phyloP scores from a whole-genome alignment of 2,797 vertebrate species.

The Silurus lanzhouensis region DNA sequence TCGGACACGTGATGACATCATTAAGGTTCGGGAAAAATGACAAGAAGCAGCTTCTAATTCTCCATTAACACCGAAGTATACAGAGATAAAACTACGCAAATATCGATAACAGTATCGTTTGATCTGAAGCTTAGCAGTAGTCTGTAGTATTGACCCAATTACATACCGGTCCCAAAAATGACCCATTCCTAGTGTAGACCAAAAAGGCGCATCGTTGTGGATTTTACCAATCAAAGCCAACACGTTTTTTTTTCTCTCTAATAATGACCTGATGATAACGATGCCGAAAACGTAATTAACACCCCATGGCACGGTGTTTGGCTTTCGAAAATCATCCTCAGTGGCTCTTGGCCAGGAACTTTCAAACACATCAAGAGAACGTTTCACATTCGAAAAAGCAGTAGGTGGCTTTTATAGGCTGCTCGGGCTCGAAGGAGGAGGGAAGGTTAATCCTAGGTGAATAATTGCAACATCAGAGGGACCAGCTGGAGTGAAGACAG shows the following conservation, averaged over 20 bases:
- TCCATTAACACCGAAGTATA: no score
- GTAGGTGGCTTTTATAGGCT: constrained; percentile 17
- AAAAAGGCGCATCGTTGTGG: constrained; percentile 32
- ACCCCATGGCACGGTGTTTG: constrained; percentile 49
- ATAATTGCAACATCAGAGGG: constrained; percentile 42
- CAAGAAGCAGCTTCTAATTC: no score
- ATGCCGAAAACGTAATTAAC: constrained; percentile 64
- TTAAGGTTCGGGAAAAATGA: no score
- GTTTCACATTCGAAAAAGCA: constrained; percentile 27
- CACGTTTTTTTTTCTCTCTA: constrained; percentile 48
- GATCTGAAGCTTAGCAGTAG: no score
- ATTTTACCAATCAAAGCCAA: constrained; percentile 66
- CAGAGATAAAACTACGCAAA: no score
- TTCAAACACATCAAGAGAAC: constrained; percentile 34
- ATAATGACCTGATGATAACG: constrained; percentile 60
- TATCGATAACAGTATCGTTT: no score
- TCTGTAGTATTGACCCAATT: no score
- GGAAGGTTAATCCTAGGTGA: constrained; percentile 48
- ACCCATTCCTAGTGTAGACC: not conserved
- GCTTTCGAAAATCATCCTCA: constrained; percentile 31
- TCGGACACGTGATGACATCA: no score
- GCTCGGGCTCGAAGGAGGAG: not conserved
- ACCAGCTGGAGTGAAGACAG: constrained; percentile 25
- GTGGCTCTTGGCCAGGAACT: constrained; percentile 7
- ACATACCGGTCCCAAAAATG: no score